Base-by-base conservation (phyloP, 2,888 invertebrate genomes). In the Omphaloscelis lunosa region DNA sequence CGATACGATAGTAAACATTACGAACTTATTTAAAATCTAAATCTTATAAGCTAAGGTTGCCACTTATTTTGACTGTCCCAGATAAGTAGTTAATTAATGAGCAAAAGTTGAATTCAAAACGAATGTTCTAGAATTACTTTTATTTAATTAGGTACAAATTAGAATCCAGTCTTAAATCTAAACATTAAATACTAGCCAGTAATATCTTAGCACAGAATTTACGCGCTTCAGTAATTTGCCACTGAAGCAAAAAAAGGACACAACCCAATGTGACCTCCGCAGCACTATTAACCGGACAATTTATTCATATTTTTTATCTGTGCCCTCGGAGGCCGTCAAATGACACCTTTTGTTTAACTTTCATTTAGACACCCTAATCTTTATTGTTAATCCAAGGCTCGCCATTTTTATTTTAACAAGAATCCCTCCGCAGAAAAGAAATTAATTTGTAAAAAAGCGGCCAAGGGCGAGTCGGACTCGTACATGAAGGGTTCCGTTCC, bases 291-390 rank as follows among this genome's bases (percentile, higher is more conserved):
- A 80, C 77, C 39, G 77, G 72, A 71, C 61, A 81, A 86, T 86
- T 79, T 85, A 88, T 87, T 88, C 81, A 81, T 78, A 82, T 80
- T 88, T 88, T 84, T 87, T 87, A 81, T 88, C 83, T 75, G 77
- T 70, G 58, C 61, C 67, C 63, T 53, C 80, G 56, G 77, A 72
- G 79, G 48, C 77, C 73, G 79, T 84, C 77, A 80, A 80, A 82
- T 74, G 83, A 75, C 74, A 80, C 84, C 84, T 89, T 88, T 88
- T 89, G 89, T 89, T 89, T 89, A 82, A 84, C 75, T 88, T 88
- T 89, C 87, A 89, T 89, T 89, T 84, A 75, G 79, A 67, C 69
- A 61, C 48, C 71, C 76, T 84, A 82, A 89, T 89, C 89, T 89
- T 89, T 88, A 89, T 89, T 89, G 87, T 80, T 84, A 83, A 89